phyloP scores from a whole-genome alignment of 2,113 vertebrate genomes.

The Ciconia boyciana region DNA sequence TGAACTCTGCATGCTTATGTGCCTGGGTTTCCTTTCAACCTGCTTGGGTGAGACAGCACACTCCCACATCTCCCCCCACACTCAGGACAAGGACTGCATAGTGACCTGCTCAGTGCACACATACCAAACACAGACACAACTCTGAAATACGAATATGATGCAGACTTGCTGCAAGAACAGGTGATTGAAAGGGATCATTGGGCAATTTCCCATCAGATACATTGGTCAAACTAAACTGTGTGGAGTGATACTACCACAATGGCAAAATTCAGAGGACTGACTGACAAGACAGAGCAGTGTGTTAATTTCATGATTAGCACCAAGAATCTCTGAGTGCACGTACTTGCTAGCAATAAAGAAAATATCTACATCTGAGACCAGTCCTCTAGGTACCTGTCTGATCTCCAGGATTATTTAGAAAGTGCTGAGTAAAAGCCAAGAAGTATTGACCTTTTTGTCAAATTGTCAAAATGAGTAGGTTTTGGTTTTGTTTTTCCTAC shows the following conservation, averaged over 20 bases:
- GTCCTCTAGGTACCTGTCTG: background rate
- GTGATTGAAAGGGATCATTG: background rate
- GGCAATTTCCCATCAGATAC: background rate
- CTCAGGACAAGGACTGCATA: background rate
- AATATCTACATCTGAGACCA: background rate
- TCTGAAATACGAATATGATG: background rate
- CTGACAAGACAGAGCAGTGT: background rate
- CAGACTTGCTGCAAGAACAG: background rate
- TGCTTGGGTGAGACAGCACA: background rate
- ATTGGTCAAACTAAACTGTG: background rate
- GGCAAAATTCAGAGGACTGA: background rate
- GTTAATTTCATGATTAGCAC: background rate
- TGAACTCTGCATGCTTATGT: background rate
- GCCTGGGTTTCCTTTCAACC: background rate
- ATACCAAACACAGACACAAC: background rate
- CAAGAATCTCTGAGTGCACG: background rate
- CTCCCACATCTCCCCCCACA: background rate
- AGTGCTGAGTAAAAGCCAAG: background rate
- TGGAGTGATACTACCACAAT: background rate
- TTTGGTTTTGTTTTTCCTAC: background rate
- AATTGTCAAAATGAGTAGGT: background rate
- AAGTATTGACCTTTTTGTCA: background rate
- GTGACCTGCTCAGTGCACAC: background rate
- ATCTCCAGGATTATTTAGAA: background rate
- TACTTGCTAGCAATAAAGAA: background rate